Percentiles rank a stretch among this genome's conserved stretches.
phyloP scores from a whole-genome alignment of 2,888 invertebrate genomes.

The Heliconius cydno region DNA sequence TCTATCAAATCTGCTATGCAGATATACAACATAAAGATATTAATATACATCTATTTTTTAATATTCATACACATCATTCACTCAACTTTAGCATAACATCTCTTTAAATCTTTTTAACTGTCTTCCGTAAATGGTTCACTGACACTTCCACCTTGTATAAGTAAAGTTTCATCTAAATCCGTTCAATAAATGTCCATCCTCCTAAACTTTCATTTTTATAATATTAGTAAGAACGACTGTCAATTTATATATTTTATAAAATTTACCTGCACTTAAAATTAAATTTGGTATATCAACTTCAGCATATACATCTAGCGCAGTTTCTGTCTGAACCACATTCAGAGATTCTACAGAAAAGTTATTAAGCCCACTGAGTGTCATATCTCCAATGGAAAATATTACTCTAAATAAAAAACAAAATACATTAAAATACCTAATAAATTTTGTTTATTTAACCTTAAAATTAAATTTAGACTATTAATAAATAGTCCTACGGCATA shows the following conservation, averaged over 20 bases:
- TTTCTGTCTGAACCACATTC: constrained; percentile 45
- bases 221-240: too few relatives aligned
- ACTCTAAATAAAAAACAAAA: constrained; percentile 49
- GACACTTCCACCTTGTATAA: too few relatives aligned
- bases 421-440: neutral
- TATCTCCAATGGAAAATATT: constrained; percentile 53
- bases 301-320: constrained; percentile 50
- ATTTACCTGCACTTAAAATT: constrained; percentile 54
- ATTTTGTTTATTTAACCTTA: too few relatives aligned
- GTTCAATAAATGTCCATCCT: too few relatives aligned
- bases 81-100: neutral
- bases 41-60: neutral
- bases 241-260: neutral
- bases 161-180: too few relatives aligned
- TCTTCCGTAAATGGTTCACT: too few relatives aligned
- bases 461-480: too few relatives aligned
- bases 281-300: constrained; percentile 52
- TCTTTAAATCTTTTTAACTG: neutral
- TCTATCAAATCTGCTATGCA: neutral
- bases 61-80: too few relatives aligned
- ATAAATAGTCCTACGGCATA: too few relatives aligned
- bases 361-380: constrained; percentile 55
- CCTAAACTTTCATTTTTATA: too few relatives aligned
- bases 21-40: neutral
- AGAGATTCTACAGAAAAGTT: constrained; percentile 55